Conservation (phyloP, 2,113 vertebrate species). For the Datnioides undecimradiatus region DNA sequence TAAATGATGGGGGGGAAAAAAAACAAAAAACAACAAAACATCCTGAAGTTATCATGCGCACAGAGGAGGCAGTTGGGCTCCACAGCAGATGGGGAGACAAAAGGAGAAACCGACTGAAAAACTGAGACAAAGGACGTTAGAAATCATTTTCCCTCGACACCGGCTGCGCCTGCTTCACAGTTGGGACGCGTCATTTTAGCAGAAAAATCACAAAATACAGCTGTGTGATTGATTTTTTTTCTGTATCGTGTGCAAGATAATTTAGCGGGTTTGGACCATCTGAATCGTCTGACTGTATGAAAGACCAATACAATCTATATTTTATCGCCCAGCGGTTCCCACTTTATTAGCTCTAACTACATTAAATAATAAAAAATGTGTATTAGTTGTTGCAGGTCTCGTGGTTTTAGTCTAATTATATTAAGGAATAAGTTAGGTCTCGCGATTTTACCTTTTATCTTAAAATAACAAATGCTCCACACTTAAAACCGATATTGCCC, state of each 20-base stretch:
- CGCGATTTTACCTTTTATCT: neutral
- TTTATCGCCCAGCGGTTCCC: neutral
- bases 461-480: neutral
- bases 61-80: constrained; percentile 66
- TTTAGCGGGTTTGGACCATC: neutral
- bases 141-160: constrained; percentile 60
- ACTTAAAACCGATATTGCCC: neutral
- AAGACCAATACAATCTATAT: neutral
- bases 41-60: constrained; percentile 56
- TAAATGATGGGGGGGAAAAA: too few relatives aligned
- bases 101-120: constrained; percentile 82
- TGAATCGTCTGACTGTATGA: neutral
- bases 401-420: neutral
- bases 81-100: constrained; percentile 83
- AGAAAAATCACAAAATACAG: neutral
- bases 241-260: neutral
- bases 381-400: neutral
- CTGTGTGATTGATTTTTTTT: neutral
- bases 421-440: neutral
- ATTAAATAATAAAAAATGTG: neutral
- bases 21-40: neutral
- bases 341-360: neutral
- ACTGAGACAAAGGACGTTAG: constrained; percentile 79
- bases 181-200: neutral
- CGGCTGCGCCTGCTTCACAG: constrained; percentile 34